Evolutionary conservation across 1,140 invertebrate species (phyloP).

Genomic region (Drosophila sechellia): DNA sequence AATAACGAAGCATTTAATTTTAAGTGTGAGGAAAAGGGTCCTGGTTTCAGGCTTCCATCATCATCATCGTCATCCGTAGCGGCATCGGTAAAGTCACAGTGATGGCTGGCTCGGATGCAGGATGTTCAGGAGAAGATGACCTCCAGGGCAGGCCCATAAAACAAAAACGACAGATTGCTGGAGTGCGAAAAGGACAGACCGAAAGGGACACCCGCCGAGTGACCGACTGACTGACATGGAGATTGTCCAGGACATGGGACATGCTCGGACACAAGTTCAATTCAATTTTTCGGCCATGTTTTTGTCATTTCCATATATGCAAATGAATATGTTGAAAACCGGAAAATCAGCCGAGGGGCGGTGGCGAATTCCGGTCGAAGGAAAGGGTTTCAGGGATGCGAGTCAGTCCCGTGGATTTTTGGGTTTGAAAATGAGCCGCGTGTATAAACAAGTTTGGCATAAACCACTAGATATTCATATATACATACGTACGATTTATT

Average conservation of each 20-base stretch:
- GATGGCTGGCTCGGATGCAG: conserved; percentile 51
- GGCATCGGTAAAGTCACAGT: conserved; percentile 61
- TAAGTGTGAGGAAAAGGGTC: conserved; percentile 71
- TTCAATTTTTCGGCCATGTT: conserved; percentile 81
- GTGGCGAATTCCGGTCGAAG: background rate
- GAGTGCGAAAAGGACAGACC: conserved; percentile 3
- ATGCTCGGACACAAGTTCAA: conserved; percentile 71
- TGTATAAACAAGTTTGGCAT: conserved; percentile 2
- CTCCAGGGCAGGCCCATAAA: conserved; percentile 50
- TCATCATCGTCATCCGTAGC: background rate
- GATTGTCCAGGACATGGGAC: conserved; percentile 45
- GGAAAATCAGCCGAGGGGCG: conserved; percentile 53
- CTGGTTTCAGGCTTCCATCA: conserved; percentile 26
- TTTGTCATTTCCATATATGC: conserved; percentile 81
- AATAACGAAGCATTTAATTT: conserved; percentile 81
- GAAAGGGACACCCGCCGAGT: conserved; percentile 49
- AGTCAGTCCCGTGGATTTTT: conserved; percentile 3
- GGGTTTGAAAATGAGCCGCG: background rate
- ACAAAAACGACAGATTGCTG: conserved; percentile 59
- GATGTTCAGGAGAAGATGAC: conserved; percentile 17
- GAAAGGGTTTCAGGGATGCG: conserved; percentile 3
- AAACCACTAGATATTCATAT: background rate
- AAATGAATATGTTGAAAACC: conserved; percentile 77
- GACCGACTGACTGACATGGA: conserved; percentile 35
- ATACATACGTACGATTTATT: background rate